These are phyloP conservation scores for Drosophila nigrodunni DNA, from an alignment of 1,140 invertebrate genomes.

Conservation along the genomic window DNA sequence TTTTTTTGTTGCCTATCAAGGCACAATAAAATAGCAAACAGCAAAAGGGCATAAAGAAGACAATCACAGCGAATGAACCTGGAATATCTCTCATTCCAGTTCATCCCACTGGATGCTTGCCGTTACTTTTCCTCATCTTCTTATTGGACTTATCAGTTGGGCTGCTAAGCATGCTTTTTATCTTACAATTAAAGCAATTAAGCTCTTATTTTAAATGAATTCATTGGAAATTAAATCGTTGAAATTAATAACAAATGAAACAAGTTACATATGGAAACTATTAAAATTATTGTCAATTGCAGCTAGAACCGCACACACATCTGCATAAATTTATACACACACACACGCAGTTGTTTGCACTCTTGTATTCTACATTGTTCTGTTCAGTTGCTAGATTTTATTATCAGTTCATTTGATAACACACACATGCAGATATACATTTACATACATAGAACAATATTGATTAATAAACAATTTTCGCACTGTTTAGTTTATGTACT, in stretches of 20 bases:
- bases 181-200: background rate
- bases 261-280: slow-evolving; percentile 58
- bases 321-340: slow-evolving; percentile 24
- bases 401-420: slow-evolving; percentile 60
- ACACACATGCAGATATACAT: slow-evolving; percentile 7
- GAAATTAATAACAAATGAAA: slow-evolving; percentile 41
- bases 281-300: slow-evolving; percentile 47
- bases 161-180: background rate
- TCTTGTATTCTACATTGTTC: slow-evolving; percentile 31
- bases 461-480: slow-evolving; percentile 78
- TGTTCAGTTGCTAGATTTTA: slow-evolving; percentile 39
- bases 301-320: slow-evolving; percentile 47
- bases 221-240: slow-evolving; percentile 27
- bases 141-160: slow-evolving; percentile 5
- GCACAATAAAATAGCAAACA: slow-evolving; percentile 21
- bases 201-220: background rate
- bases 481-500: slow-evolving; percentile 48
- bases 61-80: slow-evolving; percentile 10
- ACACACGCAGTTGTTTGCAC: slow-evolving; percentile 13
- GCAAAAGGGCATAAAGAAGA: slow-evolving; percentile 12
- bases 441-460: slow-evolving; percentile 52
- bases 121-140: slow-evolving; percentile 10
- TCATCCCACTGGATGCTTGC: background rate
- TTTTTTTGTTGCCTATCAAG: slow-evolving; percentile 53
- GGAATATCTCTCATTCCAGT: background rate